phyloP scores from a whole-genome alignment of 1,140 invertebrate genomes.

The Drosophila erecta region DNA sequence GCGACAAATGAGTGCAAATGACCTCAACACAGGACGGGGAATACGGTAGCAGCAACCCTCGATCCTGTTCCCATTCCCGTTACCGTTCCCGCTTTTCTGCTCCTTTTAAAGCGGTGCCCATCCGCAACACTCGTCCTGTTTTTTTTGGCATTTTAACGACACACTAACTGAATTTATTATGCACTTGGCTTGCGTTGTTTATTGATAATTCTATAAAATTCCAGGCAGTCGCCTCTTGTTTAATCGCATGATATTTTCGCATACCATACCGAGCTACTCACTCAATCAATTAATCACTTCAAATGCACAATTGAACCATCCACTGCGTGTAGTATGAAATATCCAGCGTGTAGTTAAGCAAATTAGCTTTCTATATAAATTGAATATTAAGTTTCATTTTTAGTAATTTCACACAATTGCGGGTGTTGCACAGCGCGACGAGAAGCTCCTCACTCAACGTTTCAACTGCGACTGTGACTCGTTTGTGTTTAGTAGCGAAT shows the following conservation, averaged over 20 bases:
- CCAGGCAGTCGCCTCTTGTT: neutral
- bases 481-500: constrained; percentile 22
- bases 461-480: constrained; percentile 53
- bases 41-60: constrained; percentile 52
- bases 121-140: constrained; percentile 47
- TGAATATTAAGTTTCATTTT: constrained; percentile 13
- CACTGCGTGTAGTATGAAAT: neutral
- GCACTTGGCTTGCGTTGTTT: constrained; percentile 30
- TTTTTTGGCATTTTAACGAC: constrained; percentile 37
- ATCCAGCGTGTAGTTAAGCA: neutral
- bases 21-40: constrained; percentile 45
- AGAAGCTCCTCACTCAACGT: constrained; percentile 53
- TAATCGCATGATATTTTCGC: constrained; percentile 6
- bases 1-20: constrained; percentile 58
- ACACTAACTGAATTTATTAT: constrained; percentile 46
- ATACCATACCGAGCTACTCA: constrained; percentile 24
- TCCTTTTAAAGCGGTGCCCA: constrained; percentile 28
- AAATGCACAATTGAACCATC: neutral
- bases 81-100: constrained; percentile 21
- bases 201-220: constrained; percentile 9
- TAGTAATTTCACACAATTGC: constrained; percentile 22
- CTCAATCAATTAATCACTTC: constrained; percentile 27
- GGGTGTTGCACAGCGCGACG: constrained; percentile 11
- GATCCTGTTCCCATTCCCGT: constrained; percentile 36
- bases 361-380: neutral